These are phyloP conservation scores for Temnothorax unifasciatus DNA, from an alignment of 2,888 invertebrate genomes.

Conservation along the genomic window DNA sequence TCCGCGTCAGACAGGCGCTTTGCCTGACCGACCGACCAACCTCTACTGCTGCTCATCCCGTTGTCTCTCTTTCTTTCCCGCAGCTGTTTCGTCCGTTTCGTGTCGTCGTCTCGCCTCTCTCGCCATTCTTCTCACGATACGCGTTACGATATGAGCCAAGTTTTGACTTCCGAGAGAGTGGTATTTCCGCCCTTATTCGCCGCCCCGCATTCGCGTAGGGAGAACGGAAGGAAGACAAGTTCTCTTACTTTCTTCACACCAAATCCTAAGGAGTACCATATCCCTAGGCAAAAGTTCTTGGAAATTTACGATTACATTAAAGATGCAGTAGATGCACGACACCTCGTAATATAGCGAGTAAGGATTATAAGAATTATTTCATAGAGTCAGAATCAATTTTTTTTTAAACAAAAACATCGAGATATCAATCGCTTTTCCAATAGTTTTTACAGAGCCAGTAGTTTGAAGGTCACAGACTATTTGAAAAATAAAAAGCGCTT, in stretches of 20 bases:
- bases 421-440: background rate
- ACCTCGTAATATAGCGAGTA: constrained; percentile 50
- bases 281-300: background rate
- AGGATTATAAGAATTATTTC: background rate
- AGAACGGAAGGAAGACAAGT: background rate
- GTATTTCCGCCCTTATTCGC: constrained; percentile 31
- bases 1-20: constrained; percentile 72
- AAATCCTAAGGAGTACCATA: background rate
- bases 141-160: constrained; percentile 22
- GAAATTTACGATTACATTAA: constrained; percentile 23
- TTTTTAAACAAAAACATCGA: background rate
- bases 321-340: constrained; percentile 19
- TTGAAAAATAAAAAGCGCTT: background rate
- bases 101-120: constrained; percentile 33
- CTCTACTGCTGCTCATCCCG: constrained; percentile 60
- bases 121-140: background rate
- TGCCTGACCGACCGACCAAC: constrained; percentile 56
- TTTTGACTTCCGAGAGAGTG: constrained; percentile 14
- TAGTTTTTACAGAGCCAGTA: background rate
- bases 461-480: background rate
- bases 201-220: background rate
- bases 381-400: background rate
- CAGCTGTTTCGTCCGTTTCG: constrained; percentile 40
- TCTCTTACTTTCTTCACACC: constrained; percentile 13
- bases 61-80: constrained; percentile 2